Evolutionary conservation across 2,888 invertebrate species (phyloP).

Genomic region (Pyrrhosoma nymphula): DNA sequence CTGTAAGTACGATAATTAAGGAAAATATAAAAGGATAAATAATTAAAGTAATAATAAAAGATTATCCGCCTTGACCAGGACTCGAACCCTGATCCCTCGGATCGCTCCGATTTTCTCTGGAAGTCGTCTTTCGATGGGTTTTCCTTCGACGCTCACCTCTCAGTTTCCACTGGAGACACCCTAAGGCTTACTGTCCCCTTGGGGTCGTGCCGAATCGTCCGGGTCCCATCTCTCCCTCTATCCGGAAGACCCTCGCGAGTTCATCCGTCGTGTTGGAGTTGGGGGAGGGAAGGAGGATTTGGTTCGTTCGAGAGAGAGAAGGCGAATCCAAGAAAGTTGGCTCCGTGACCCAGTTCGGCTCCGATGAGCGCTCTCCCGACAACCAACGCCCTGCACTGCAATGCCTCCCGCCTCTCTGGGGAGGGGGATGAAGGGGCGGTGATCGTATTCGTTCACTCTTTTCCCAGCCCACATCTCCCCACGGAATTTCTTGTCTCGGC

Average conservation of each 20-base stretch:
- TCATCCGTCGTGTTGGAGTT: neutral
- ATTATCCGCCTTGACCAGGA: no score
- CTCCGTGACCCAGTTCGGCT: slow-evolving; percentile 46
- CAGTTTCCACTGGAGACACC: neutral
- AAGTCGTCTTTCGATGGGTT: no score
- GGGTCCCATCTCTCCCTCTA: no score
- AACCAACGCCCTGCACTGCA: neutral
- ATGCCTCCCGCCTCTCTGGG: neutral
- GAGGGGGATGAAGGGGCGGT: no score
- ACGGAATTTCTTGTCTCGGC: neutral
- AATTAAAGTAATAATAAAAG: no score
- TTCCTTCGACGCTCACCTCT: neutral
- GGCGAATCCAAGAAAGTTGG: neutral
- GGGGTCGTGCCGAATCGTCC: no score
- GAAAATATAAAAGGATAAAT: no score
- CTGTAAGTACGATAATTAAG: no score
- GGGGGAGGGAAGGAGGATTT: neutral
- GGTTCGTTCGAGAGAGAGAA: neutral
- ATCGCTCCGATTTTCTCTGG: no score
- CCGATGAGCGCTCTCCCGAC: neutral
- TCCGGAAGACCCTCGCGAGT: neutral
- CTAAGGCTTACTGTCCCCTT: no score
- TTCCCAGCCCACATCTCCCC: neutral
- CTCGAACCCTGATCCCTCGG: no score
- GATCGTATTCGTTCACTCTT: no score